Evolutionary conservation across 2,797 vertebrate species (phyloP).

Genomic region (Falco naumanni): DNA sequence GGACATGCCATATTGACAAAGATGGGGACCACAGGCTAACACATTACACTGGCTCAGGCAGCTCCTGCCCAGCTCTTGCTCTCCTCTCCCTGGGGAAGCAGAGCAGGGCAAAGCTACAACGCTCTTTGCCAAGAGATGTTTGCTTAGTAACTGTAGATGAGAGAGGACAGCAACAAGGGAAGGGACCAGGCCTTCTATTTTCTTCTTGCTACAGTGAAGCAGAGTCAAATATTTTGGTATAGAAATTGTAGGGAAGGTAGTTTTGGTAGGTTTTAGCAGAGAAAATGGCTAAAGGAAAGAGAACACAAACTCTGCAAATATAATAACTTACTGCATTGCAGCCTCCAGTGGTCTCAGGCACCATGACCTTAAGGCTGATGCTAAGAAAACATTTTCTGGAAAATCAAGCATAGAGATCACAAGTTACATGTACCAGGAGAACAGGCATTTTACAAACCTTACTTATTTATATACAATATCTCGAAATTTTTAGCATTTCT

Average conservation of each 20-base stretch:
- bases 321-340: not conserved
- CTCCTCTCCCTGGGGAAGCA: not conserved
- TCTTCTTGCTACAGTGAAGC: not conserved
- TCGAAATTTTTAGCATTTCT: not conserved
- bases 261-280: not conserved
- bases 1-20: not conserved
- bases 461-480: not conserved
- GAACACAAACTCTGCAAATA: not conserved
- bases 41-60: not conserved
- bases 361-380: not conserved
- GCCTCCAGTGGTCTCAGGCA: not conserved
- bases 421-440: not conserved
- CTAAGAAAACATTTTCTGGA: not conserved
- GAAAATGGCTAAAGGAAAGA: not conserved
- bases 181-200: not conserved
- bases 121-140: not conserved
- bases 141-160: not conserved
- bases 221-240: not conserved
- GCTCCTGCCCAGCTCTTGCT: not conserved
- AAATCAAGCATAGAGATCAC: not conserved
- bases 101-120: not conserved
- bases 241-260: not conserved
- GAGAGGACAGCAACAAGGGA: not conserved
- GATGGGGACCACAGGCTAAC: not conserved
- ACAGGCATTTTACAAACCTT: not conserved